These are phyloP conservation scores for Orius laevigatus DNA, from an alignment of 1,140 invertebrate species.

Conservation along the genomic window DNA sequence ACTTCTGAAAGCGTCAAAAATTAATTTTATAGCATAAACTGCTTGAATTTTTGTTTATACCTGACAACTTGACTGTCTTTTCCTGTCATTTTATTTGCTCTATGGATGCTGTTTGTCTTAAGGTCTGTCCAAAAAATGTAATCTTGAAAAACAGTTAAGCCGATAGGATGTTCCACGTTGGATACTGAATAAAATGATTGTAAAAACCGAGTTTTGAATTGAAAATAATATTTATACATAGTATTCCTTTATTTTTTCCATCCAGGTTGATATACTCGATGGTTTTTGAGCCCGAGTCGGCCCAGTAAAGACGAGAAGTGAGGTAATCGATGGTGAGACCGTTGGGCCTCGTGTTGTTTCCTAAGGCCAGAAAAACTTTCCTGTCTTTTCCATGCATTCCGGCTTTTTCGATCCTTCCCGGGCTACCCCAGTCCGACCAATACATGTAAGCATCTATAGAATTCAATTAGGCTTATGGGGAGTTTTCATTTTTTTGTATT, in stretches of 20 bases:
- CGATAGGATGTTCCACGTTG: conserved; percentile 62
- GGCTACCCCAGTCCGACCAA: conserved; percentile 76
- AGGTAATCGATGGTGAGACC: conserved; percentile 63
- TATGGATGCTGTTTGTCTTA: conserved; percentile 55
- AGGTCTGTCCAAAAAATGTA: conserved; percentile 81
- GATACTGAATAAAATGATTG: conserved; percentile 9
- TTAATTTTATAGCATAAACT: not conserved
- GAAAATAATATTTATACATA: conserved; percentile 23
- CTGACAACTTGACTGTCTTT: conserved; percentile 40
- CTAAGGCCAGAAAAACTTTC: conserved; percentile 42
- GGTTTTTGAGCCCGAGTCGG: conserved; percentile 59
- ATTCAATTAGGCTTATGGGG: no score
- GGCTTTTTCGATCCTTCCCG: conserved; percentile 66
- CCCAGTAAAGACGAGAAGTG: conserved; percentile 56
- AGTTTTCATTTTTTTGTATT: conserved; percentile 16
- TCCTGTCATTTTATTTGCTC: conserved; percentile 50
- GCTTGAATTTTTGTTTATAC: conserved; percentile 23
- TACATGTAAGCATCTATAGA: conserved; percentile 54
- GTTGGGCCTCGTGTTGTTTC: conserved; percentile 62
- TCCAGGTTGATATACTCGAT: conserved; percentile 71
- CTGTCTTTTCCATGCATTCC: conserved; percentile 73
- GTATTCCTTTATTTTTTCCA: conserved; percentile 49
- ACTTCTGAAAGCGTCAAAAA: conserved; percentile 31
- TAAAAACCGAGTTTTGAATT: no score
- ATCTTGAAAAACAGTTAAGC: conserved; percentile 67